Evolutionary conservation across 2,797 vertebrate species (phyloP).

Genomic region (Arnoldichthys spilopterus): DNA sequence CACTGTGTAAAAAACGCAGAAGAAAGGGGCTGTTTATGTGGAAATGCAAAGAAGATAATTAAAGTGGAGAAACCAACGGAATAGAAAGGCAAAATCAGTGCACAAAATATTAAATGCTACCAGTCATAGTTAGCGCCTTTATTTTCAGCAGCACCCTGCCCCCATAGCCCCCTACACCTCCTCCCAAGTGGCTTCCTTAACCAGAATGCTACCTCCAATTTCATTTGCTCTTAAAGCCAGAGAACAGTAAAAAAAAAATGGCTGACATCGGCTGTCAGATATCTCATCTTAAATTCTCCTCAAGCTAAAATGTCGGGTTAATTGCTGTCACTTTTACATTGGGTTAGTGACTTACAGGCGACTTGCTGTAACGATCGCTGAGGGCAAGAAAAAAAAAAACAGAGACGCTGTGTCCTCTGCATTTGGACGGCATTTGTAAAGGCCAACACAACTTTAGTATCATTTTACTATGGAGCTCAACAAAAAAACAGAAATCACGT

Average conservation of each 20-base stretch:
- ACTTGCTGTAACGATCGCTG: slow-evolving; percentile 85
- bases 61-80: slow-evolving; percentile 23
- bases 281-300: slow-evolving; percentile 98
- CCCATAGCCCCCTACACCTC: slow-evolving; percentile 60
- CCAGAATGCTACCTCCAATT: slow-evolving; percentile 90
- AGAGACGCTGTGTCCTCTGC: slow-evolving; percentile 76
- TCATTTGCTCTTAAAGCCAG: slow-evolving; percentile 94
- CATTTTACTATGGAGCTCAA: neutral
- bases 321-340: slow-evolving; percentile 99
- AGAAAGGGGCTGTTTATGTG: slow-evolving; percentile 6
- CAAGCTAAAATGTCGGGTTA: slow-evolving; percentile 99
- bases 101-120: slow-evolving; percentile 60
- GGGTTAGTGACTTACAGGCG: slow-evolving; percentile 93
- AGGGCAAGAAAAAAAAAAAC: slow-evolving; percentile 77
- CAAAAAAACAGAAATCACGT: neutral
- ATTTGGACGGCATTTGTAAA: slow-evolving; percentile 38
- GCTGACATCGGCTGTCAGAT: slow-evolving; percentile 98
- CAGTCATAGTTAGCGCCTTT: slow-evolving; percentile 88
- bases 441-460: slow-evolving; percentile 24
- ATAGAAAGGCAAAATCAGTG: slow-evolving; percentile 26
- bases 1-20: neutral
- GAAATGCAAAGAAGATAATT: slow-evolving; percentile 5
- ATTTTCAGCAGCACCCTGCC: slow-evolving; percentile 75
- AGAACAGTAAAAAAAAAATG: slow-evolving; percentile 64
- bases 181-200: slow-evolving; percentile 89